A percentile compares a stretch with the other conserved stretches of the same genome.
phyloP scores from a whole-genome alignment of 2,113 vertebrate genomes.

The Fulmarus glacialis region DNA sequence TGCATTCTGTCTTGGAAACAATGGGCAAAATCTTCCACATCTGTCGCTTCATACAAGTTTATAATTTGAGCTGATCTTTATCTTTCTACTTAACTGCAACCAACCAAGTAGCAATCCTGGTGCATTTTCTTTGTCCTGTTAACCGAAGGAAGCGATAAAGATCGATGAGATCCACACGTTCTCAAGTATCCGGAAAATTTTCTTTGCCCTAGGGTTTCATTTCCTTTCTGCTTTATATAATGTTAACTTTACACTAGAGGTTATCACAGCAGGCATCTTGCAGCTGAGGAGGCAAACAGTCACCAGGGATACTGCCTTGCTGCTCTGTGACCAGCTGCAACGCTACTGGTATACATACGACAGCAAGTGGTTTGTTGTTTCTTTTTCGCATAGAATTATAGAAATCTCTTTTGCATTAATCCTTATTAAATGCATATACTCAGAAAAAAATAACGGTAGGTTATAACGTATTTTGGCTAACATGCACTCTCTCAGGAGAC shows the following conservation, averaged over 20 bases:
- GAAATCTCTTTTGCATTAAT: neutral
- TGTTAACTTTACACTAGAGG: neutral
- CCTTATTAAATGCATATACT: neutral
- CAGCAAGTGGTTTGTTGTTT: neutral
- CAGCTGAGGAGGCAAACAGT: neutral
- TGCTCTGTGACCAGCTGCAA: neutral
- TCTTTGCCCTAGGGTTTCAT: neutral
- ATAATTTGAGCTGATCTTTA: neutral
- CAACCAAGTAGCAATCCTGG: neutral
- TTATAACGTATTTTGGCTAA: neutral
- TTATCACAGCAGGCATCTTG: neutral
- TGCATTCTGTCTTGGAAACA: neutral
- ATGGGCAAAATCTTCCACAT: neutral
- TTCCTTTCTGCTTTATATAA: neutral
- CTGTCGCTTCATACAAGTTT: neutral
- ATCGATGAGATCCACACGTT: neutral
- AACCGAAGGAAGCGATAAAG: neutral
- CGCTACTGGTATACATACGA: fast-evolving
- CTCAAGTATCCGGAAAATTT: neutral
- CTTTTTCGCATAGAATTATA: neutral
- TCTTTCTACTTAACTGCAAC: neutral
- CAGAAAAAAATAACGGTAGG: neutral
- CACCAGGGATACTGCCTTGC: neutral
- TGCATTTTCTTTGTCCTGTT: neutral
- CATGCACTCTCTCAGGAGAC: neutral